Evolutionary conservation across 2,113 vertebrate genomes (phyloP), one percentile per base, ranked within the genome.

Genomic region (Aplodontia rufa): DNA sequence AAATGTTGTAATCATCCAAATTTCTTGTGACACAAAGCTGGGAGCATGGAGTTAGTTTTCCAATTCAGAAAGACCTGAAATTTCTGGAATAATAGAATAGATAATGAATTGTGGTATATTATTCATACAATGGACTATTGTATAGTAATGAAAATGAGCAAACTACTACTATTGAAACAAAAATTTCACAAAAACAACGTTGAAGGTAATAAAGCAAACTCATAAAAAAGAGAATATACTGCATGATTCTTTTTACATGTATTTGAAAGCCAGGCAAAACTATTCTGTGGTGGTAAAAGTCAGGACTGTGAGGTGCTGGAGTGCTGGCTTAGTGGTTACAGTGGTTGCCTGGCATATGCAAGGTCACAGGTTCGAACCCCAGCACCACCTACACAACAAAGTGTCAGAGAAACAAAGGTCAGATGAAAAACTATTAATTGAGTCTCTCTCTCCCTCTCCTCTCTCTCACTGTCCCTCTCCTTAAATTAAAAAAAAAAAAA

Each of bases 21-120:
- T 93, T 35, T 69, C 86, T 94, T 17, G 30, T 35, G 22, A 71
- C 49, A 80, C 37, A 51, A 90, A 90, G 14, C n/a, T 49, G 53
- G 78, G 28, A 49, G 28, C 55, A n/a, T 13, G 45, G 40, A 71
- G 51, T 71, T 32, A 55, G 37, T 35, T 64, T 95, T 90, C 81
- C 30, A n/a, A 51, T 75, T 90, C 85, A 66, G 30, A 79, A 94
- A 75, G 81, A 53, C 51, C 55, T 84, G n/a, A 45, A 94, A 66
- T 32, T 40, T n/a, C 40, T n/a, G 55, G 30, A 82, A 35, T 49
- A 74, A 32, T 22, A 79, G 58, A 79, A 76, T 5, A 19, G 40
- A 37, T 40, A 71, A 58, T 76, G 35, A 58, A 53, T 53, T 58
- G n/a, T 55, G 35, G 53, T 62, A 17, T 40, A 16, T 20, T 53